Evolutionary conservation across 1,140 invertebrate genomes (phyloP), one percentile per base, ranked within the genome.

Genomic region (Idris sp.): DNA sequence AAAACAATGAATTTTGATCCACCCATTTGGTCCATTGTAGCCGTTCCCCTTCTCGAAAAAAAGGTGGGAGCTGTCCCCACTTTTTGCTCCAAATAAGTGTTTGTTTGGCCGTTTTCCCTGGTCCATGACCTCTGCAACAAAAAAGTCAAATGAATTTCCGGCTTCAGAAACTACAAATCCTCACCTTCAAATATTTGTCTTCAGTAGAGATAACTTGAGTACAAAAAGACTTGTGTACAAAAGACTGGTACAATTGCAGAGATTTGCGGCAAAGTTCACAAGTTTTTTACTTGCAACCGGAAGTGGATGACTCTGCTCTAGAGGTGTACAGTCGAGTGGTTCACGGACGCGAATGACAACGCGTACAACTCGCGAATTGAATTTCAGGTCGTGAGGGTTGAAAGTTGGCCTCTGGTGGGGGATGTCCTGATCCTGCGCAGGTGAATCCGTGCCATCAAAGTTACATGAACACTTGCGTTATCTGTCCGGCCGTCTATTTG

Each of bases 311-410:
- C 41, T 61, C 38, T 11, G 69, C 51, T n/a, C n/a, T 19, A 13
- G 31, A 49, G 46, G 11, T 69, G 64, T 53, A 54, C 44, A 64
- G 65, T 33, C 61, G 46, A 77, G 74, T 71, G 59, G 75, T 75
- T 81, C 81, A 76, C 77, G 77, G 71, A 81, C 77, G 77, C 79
- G 81, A 86, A 84, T 86, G 83, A 84, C 79, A 71, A 49, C 46
- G 59, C 62, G 65, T 71, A 58, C 41, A 67, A 46, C 46, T 51
- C 43, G 59, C 54, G 75, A 71, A 69, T 65, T 36, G 36, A 41
- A 61, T 49, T 74, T 65, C 35, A 71, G 58, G 38, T 61, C 43
- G 58, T 56, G 36, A 68, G 75, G 69, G 74, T 73, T 69, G 74
- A 43, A n/a, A 44, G 26, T 1, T 41, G n/a, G 0, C 26, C 8